Evolutionary conservation across 1,140 invertebrate genomes (phyloP).

Genomic region (Pogonus chalceus): DNA sequence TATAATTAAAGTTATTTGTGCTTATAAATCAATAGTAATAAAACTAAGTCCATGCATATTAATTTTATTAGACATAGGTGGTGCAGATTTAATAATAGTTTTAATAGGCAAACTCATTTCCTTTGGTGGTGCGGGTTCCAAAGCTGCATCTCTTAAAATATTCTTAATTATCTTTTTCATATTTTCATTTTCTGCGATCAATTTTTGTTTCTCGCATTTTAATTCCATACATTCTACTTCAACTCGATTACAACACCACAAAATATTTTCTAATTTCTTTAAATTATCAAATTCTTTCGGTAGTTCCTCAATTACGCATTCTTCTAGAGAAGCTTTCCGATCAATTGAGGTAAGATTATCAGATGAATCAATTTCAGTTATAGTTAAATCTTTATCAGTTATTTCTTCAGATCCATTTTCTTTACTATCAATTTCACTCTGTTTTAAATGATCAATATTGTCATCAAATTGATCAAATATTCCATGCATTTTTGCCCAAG

Average conservation of each 20-base stretch:
- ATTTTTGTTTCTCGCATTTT: conserved; percentile 19
- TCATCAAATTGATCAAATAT: conserved; percentile 7
- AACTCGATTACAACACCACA: conserved; percentile 25
- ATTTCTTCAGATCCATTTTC: not conserved
- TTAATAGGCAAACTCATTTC: not conserved
- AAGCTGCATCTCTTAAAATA: conserved; percentile 24
- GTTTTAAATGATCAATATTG: conserved; percentile 3
- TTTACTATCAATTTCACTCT: no score
- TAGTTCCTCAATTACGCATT: no score
- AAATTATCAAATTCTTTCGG: conserved; percentile 13
- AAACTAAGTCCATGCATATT: not conserved
- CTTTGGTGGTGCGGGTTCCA: conserved; percentile 9
- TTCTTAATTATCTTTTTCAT: conserved; percentile 23
- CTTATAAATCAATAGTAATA: not conserved
- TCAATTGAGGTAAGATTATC: no score
- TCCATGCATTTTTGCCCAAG: not conserved
- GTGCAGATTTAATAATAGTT: not conserved
- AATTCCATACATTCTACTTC: conserved; percentile 23
- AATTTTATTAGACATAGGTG: not conserved
- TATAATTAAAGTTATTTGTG: no score
- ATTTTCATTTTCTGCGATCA: conserved; percentile 25
- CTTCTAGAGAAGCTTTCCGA: not conserved
- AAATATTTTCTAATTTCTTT: conserved; percentile 23
- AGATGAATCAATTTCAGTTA: not conserved
- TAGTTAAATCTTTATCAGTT: not conserved